phyloP scores from a whole-genome alignment of 2,797 vertebrate genomes.

The Diplodus puntazzo region DNA sequence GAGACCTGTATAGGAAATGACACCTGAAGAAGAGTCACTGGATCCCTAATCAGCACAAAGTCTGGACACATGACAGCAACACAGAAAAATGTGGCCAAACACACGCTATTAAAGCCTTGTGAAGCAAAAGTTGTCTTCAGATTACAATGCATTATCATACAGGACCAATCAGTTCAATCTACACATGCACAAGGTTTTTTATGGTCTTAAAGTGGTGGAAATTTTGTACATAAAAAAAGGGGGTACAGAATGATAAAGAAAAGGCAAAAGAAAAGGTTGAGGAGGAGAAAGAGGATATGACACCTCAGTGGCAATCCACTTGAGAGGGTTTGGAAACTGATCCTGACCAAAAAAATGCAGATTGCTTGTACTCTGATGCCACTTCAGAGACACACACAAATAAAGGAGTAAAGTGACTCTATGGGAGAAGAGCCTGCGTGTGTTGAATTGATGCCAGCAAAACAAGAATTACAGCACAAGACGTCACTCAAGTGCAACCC shows the following conservation, averaged over 20 bases:
- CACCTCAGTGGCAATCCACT: slow-evolving; percentile 70
- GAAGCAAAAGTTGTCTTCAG: background rate
- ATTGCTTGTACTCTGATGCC: slow-evolving; percentile 75
- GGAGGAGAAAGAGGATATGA: slow-evolving; percentile 78
- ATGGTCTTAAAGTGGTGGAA: background rate
- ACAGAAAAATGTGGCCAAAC: background rate
- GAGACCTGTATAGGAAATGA: slow-evolving; percentile 49
- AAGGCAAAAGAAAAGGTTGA: slow-evolving; percentile 31
- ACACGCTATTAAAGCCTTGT: background rate
- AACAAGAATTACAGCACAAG: slow-evolving; percentile 17
- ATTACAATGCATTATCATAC: background rate
- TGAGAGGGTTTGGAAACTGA: slow-evolving; percentile 79
- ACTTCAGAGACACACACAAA: slow-evolving; percentile 51
- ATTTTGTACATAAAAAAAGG: background rate
- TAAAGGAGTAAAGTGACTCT: slow-evolving; percentile 62
- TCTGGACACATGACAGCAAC: slow-evolving; percentile 9
- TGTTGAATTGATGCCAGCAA: background rate
- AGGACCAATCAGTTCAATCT: background rate
- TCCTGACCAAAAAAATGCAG: slow-evolving; percentile 75
- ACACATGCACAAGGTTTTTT: background rate
- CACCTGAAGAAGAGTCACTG: slow-evolving; percentile 44
- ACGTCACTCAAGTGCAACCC: slow-evolving; percentile 1
- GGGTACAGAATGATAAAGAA: background rate
- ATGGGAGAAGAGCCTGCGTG: background rate
- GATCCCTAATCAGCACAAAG: slow-evolving; percentile 26